Conservation (phyloP, 2,113 vertebrate species). For the Urocynchramus pylzowi region DNA sequence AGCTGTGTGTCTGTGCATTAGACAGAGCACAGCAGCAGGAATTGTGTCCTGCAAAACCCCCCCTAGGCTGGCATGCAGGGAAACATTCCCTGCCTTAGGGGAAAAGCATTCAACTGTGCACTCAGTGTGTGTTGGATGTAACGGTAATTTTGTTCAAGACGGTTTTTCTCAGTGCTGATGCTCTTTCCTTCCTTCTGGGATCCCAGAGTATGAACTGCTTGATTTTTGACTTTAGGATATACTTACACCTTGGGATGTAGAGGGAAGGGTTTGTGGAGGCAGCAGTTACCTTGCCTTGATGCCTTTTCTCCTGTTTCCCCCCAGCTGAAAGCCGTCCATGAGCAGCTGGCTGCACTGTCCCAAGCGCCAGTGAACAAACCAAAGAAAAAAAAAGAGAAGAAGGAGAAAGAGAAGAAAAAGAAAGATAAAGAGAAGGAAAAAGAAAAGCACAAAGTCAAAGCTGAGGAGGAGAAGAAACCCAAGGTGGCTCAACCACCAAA, state of each 20-base stretch:
- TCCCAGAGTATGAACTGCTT: neutral
- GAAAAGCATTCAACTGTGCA: neutral
- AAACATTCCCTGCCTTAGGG: neutral
- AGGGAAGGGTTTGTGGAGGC: neutral
- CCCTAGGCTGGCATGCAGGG: neutral
- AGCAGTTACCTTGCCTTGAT: neutral
- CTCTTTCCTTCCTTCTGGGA: neutral
- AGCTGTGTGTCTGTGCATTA: accelerated
- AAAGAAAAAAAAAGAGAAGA: slow-evolving; percentile 92
- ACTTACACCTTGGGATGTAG: neutral
- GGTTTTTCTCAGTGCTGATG: accelerated
- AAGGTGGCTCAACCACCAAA: slow-evolving; percentile 81
- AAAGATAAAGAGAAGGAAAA: slow-evolving; percentile 81
- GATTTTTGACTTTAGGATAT: neutral
- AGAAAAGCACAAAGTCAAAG: slow-evolving; percentile 76
- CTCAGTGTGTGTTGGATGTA: accelerated
- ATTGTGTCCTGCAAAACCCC: neutral
- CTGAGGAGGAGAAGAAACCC: slow-evolving; percentile 88
- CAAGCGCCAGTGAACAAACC: slow-evolving; percentile 86
- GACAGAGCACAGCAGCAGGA: neutral
- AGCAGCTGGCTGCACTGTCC: slow-evolving; percentile 86
- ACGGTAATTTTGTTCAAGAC: neutral
- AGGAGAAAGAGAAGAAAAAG: slow-evolving; percentile 83
- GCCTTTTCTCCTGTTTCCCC: neutral
- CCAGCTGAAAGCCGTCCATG: slow-evolving; percentile 87